A percentile compares a stretch with the other conserved stretches of the same genome.
These are phyloP conservation scores for Caradrina kadenii DNA, from an alignment of 2,888 invertebrate genomes.

Conservation along the genomic window DNA sequence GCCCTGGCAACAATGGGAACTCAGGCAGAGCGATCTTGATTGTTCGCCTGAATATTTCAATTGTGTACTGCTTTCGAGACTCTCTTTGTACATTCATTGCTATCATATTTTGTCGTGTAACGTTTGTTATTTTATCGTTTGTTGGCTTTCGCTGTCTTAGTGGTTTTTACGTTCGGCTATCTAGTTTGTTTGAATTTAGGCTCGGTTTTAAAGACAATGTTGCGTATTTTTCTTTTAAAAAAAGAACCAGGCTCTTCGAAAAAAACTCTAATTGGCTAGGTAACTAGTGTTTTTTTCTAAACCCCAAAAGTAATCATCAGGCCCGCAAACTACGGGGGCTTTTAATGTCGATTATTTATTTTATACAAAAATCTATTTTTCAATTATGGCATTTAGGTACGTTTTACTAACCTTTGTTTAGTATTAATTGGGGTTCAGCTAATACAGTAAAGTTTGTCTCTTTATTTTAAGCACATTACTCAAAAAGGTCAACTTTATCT, in stretches of 20 bases:
- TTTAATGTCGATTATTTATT: no score
- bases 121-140: slow-evolving; percentile 68
- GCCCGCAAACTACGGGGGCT: no score
- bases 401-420: no score
- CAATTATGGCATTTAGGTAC: no score
- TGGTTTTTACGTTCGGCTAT: slow-evolving; percentile 50
- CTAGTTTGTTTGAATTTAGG: slow-evolving; percentile 37
- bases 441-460: no score
- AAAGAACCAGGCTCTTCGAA: no score
- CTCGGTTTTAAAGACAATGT: slow-evolving; percentile 24
- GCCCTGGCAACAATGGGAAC: slow-evolving; percentile 75
- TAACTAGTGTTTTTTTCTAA: not conserved
- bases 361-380: no score
- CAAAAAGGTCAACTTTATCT: no score
- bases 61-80: slow-evolving; percentile 73
- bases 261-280: not conserved
- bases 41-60: slow-evolving; percentile 78
- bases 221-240: slow-evolving; percentile 1
- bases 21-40: slow-evolving; percentile 76
- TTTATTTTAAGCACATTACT: no score
- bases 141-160: slow-evolving; percentile 63
- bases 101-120: slow-evolving; percentile 69
- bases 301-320: not conserved
- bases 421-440: no score
- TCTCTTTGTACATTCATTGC: slow-evolving; percentile 69